phyloP scores from a whole-genome alignment of 2,797 vertebrate genomes.

The Mormyrus hasselquistii region DNA sequence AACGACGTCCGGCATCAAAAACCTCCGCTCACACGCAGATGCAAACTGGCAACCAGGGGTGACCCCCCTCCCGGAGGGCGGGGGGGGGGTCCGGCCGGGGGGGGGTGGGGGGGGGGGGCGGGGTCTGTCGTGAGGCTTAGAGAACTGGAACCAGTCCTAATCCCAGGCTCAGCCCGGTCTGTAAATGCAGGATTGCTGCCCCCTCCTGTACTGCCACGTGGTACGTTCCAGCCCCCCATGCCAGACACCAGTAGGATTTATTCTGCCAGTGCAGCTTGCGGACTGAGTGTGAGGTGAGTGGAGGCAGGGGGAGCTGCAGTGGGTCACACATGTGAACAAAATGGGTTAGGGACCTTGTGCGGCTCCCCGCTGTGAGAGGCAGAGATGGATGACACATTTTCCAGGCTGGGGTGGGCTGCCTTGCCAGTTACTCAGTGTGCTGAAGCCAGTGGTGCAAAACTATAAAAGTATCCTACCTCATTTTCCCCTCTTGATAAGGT shows the following conservation, averaged over 20 bases:
- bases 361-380: not conserved
- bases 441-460: conserved; percentile 18
- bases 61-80: too few species aligned
- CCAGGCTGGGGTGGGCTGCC: not conserved
- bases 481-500: conserved; percentile 35
- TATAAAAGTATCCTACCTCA: conserved; percentile 20
- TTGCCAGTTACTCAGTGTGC: not conserved
- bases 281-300: not conserved
- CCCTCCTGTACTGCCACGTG: conserved; percentile 45
- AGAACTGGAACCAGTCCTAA: conserved; percentile 23
- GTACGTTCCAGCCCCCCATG: conserved; percentile 63
- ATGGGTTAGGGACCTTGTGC: not conserved
- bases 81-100: too few species aligned
- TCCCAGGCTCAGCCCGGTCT: not conserved
- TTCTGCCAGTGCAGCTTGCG: not conserved
- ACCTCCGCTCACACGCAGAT: too few species aligned
- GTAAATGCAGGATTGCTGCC: conserved; percentile 29
- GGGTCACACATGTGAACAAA: not conserved
- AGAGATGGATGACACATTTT: not conserved
- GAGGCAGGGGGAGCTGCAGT: not conserved
- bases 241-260: conserved; percentile 56
- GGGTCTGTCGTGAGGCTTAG: conserved; percentile 21
- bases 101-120: too few species aligned
- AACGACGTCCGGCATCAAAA: too few species aligned
- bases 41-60: too few species aligned